Base-by-base conservation (phyloP, 2,113 vertebrate genomes). In the Pardalotus punctatus region DNA sequence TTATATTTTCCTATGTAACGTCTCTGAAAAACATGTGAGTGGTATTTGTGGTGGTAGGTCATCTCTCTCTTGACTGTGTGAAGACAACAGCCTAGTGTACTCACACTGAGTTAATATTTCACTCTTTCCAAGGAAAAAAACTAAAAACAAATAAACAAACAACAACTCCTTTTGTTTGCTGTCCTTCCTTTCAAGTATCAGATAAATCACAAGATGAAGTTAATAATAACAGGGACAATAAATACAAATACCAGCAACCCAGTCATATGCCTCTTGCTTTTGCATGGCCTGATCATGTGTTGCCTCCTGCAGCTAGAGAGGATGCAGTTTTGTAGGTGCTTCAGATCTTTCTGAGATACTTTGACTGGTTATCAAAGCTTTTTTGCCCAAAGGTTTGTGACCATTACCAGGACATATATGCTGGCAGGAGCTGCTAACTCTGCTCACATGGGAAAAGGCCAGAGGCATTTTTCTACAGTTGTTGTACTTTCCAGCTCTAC, bases 11-110 rank as follows among this genome's bases (percentile, higher is more conserved):
- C 78, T 88, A 58, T 94, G 95, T 82, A 81, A 70, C 90, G 62
- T 79, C 81, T 93, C 90, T 93, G 91, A 74, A 82, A 93, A 96
- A 92, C 90, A 97, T 97, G 94, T 94, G 97, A 97, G 84, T 62
- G 57, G 76, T 78, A 58, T 94, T 96, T 96, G 81, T 88, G 96
- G 93, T 65, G 86, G 69, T 93, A 92, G 93, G 91, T 94, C 95
- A 90, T 65, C 83, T 90, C 80, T 81, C 71, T 92, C 88, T 94
- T 64, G 91, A 94, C 94, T 91, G 86, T 95, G 95, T 95, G 97
- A 97, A 96, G 72, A 97, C 95, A 97, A 97, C 83, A 93, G 90
- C 65, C 76, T 84, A 96, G 83, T 97, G 94, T 97, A 92, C 74
- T 88, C 83, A 51, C 50, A 48, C 78, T 60, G 90, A 93, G 86